These are phyloP conservation scores for Cyprinodon diabolis DNA, from an alignment of 2,797 vertebrate genomes.

Conservation along the genomic window DNA sequence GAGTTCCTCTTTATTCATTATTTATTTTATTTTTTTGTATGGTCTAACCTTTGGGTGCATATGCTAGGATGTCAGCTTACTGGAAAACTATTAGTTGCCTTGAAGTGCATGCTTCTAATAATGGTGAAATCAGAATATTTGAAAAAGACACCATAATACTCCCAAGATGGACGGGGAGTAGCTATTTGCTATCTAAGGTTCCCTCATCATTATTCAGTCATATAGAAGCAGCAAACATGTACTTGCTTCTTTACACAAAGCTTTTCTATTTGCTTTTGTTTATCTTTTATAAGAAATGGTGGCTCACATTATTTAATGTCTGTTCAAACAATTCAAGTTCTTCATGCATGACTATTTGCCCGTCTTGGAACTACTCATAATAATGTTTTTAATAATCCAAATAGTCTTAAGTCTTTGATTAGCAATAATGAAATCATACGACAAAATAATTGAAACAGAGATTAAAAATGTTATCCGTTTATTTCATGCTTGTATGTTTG, in stretches of 20 bases:
- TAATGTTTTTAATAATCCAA: background rate
- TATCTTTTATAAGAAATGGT: background rate
- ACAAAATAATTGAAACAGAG: background rate
- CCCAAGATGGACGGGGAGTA: background rate
- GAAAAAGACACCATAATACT: background rate
- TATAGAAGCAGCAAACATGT: background rate
- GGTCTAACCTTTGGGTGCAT: too few relatives aligned
- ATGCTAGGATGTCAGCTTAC: background rate
- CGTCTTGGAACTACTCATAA: background rate
- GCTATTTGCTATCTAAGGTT: background rate
- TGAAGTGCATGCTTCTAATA: background rate
- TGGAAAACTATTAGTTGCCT: background rate
- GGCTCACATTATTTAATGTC: background rate
- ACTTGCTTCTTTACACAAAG: background rate
- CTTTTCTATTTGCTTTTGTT: background rate
- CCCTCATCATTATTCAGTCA: background rate
- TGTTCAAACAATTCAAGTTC: background rate
- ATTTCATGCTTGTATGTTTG: background rate
- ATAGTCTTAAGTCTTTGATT: background rate
- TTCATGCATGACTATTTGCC: too few relatives aligned
- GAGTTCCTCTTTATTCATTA: background rate
- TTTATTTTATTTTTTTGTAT: background rate
- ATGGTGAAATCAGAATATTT: background rate
- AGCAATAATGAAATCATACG: background rate
- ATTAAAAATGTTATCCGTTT: background rate